phyloP scores from a whole-genome alignment of 2,797 vertebrate species.

The Sebastes umbrosus region DNA sequence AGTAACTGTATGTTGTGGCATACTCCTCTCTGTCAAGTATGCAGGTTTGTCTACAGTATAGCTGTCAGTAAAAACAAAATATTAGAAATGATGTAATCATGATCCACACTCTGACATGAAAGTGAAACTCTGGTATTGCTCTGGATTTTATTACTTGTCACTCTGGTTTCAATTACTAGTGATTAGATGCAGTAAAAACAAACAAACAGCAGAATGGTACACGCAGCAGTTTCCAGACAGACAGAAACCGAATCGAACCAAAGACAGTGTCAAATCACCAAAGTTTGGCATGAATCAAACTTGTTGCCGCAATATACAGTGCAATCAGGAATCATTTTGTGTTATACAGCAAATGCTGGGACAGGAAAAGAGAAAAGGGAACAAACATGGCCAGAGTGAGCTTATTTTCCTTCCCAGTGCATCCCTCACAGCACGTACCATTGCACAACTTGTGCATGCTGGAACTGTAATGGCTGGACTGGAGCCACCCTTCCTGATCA shows the following conservation, averaged over 20 bases:
- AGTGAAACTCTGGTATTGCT: background rate
- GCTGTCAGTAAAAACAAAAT: background rate
- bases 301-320: background rate
- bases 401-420: no score
- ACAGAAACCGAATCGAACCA: background rate
- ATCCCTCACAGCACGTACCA: no score
- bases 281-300: background rate
- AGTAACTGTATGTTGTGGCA: background rate
- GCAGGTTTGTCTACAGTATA: fast-evolving
- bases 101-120: background rate
- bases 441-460: no score
- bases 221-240: background rate
- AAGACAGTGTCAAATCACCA: background rate
- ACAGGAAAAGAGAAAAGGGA: background rate
- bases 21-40: background rate
- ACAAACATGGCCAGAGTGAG: background rate
- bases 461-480: no score
- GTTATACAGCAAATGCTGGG: background rate
- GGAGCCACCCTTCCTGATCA: no score
- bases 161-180: background rate
- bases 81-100: background rate
- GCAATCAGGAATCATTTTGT: background rate
- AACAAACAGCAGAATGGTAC: background rate
- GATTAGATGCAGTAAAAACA: background rate
- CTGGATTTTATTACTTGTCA: background rate